Evolutionary conservation across 2,888 invertebrate genomes (phyloP), one percentile per base, ranked within the genome.

Genomic region (Drosophila mulleri): DNA sequence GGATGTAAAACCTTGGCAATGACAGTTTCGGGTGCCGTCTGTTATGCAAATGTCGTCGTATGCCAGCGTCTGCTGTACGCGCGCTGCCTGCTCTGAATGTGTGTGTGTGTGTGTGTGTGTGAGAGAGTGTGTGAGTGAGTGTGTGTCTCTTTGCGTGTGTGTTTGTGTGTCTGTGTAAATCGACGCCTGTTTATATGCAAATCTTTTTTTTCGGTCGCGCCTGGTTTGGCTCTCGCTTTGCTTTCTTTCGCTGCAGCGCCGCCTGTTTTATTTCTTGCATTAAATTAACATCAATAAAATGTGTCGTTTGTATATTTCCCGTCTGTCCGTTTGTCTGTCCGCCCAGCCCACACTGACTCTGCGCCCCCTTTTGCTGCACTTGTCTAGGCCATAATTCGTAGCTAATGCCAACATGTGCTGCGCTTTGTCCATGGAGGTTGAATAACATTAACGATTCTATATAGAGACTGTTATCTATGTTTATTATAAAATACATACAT

Each of bases 261-360:
- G 85, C 70, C 75, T 72, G 78, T 83, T 78, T 85, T 81, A 83
- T 82, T 79, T 76, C 69, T 85, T 82, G 90, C 90, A 90, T 90
- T 90, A 89, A 91, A 91, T 90, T 90, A 89, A 90, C 91, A 89
- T 88, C 85, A 90, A 89, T 90, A 90, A 91, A 91, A 89, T 83
- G 79, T 90, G 75, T 82, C 73, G 75, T 64, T 82, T 67, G 72
- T 72, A 67, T 77, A 63, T 71, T 65, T 67, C 54, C 54, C 44
- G 64, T 62, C 64, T 70, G 63, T 16, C 62, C 52, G 14, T 20
- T 11, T 23, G 39, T 69, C 71, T 68, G 52, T 78, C 48, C 23
- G 16, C 23, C 23, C 20, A 32, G 26, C 23, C 37, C 9, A 35
- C 12, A 20, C 11, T 1, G 20, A 16, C 35, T 11, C 44, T 12